Conservation (phyloP, 1,140 invertebrate species). For the Sycobia sp. region DNA sequence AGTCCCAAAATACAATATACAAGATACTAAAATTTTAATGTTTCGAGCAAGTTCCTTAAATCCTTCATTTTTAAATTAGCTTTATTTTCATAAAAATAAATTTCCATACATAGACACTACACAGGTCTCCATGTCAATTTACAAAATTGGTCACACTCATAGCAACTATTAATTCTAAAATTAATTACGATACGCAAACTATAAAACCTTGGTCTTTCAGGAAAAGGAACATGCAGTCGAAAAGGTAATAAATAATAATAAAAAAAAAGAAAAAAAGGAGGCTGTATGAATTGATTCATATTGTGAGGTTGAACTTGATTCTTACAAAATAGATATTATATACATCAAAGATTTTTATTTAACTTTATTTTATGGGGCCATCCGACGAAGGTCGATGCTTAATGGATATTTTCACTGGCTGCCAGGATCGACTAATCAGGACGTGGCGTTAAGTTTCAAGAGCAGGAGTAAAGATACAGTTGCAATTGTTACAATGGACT, state of each 20-base stretch:
- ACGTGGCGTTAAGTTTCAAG: conserved; percentile 42
- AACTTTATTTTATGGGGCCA: conserved; percentile 46
- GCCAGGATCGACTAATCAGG: conserved; percentile 48
- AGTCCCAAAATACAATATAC: conserved; percentile 50
- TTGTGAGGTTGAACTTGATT: conserved; percentile 36
- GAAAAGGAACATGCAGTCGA: conserved; percentile 26
- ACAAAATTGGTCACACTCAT: conserved; percentile 31
- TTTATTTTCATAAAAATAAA: conserved; percentile 18
- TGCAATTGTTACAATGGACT: conserved; percentile 63
- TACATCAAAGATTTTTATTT: conserved; percentile 34
- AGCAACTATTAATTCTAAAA: conserved; percentile 32
- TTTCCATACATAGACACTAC: conserved; percentile 24
- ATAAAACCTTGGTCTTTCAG: conserved; percentile 30
- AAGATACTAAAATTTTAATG: conserved; percentile 26
- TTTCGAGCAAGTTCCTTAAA: conserved; percentile 25
- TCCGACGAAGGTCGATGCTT: conserved; percentile 45
- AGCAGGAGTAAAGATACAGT: conserved; percentile 54
- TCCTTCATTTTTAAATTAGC: conserved; percentile 17
- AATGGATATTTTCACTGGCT: conserved; percentile 53
- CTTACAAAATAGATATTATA: conserved; percentile 46
- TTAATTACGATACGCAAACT: conserved; percentile 32
- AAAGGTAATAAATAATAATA: conserved; percentile 5
- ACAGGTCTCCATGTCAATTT: conserved; percentile 28
- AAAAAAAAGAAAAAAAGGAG: too few relatives aligned
- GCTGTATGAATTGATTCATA: conserved; percentile 29